Evolutionary conservation across 2,113 vertebrate genomes (phyloP).

Genomic region (Lycocorax pyrrhopterus): DNA sequence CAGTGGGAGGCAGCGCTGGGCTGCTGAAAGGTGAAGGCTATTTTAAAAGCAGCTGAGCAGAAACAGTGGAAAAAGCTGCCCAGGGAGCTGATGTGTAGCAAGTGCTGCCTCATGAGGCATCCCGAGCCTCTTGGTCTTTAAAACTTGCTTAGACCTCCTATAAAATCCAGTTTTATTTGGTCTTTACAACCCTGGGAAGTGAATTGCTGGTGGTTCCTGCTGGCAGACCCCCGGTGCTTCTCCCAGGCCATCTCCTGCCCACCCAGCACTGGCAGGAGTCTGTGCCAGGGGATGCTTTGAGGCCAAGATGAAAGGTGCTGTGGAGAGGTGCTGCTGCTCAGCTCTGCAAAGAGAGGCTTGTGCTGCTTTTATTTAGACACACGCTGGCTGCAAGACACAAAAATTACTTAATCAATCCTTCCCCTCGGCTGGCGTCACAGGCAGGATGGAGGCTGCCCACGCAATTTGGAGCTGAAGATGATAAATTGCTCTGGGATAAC

Average conservation of each 20-base stretch:
- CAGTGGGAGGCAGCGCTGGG: background rate
- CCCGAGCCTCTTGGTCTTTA: background rate
- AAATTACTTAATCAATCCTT: constrained; percentile 50
- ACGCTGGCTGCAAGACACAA: background rate
- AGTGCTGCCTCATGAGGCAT: background rate
- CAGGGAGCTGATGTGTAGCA: background rate
- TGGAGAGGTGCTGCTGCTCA: background rate
- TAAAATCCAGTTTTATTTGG: background rate
- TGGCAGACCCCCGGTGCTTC: background rate
- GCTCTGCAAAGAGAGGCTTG: background rate
- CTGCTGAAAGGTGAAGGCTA: background rate
- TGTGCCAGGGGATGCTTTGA: background rate
- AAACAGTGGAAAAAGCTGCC: background rate
- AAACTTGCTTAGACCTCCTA: background rate
- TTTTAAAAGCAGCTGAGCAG: constrained; percentile 16
- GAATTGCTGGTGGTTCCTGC: background rate
- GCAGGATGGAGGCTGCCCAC: constrained; percentile 4
- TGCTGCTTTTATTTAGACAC: background rate
- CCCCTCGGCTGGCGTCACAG: background rate
- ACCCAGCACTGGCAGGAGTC: rapidly evolving
- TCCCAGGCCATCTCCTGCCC: background rate
- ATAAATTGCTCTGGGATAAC: background rate
- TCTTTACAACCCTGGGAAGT: background rate
- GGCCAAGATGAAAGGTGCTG: background rate
- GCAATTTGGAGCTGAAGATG: background rate